Evolutionary conservation across 30 jellyfish, hydroid and myxozoan genomes (phyloP).

Genomic region (Aurelia aurita complex sp. Pacific): DNA sequence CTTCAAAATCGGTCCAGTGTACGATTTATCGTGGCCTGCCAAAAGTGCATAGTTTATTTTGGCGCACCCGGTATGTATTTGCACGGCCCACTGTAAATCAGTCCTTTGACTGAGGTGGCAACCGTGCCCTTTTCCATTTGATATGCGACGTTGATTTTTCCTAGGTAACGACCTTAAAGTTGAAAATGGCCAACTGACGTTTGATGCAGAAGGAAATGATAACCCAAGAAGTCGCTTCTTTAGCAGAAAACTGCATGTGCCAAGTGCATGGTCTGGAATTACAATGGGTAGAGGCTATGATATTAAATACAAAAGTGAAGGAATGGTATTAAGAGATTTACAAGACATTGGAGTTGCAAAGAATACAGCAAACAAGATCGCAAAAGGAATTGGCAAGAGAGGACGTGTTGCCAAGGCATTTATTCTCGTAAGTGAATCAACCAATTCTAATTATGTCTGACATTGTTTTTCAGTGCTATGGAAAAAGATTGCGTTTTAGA

Average conservation of each 20-base stretch:
- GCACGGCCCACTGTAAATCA: too few species aligned
- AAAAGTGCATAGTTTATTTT: too few species aligned
- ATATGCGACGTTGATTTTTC: too few species aligned
- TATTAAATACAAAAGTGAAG: constrained; percentile 45
- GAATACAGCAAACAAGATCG: constrained; percentile 28
- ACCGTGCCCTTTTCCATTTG: too few species aligned
- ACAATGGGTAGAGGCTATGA: constrained; percentile 85
- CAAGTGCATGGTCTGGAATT: constrained; percentile 68
- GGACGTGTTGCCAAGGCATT: constrained; percentile 34
- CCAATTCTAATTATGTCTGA: neutral
- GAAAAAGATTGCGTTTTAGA: too few species aligned
- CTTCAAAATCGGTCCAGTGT: too few species aligned
- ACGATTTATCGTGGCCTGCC: too few species aligned
- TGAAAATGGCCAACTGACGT: constrained; percentile 60
- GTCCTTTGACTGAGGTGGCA: too few species aligned
- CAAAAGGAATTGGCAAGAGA: constrained; percentile 57
- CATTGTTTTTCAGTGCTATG: neutral
- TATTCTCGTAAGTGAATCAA: constrained; percentile 19
- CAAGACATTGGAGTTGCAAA: constrained; percentile 16
- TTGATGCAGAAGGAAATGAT: constrained; percentile 81
- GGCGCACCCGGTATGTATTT: too few species aligned
- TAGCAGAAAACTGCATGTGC: constrained; percentile 71
- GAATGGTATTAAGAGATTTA: constrained; percentile 46
- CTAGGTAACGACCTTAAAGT: constrained; percentile 48
- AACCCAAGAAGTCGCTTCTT: constrained; percentile 60